A percentile compares a stretch with the other conserved stretches of the same genome.
Conservation (phyloP, 2,888 invertebrate species). For the Eristalis arbustorum region DNA sequence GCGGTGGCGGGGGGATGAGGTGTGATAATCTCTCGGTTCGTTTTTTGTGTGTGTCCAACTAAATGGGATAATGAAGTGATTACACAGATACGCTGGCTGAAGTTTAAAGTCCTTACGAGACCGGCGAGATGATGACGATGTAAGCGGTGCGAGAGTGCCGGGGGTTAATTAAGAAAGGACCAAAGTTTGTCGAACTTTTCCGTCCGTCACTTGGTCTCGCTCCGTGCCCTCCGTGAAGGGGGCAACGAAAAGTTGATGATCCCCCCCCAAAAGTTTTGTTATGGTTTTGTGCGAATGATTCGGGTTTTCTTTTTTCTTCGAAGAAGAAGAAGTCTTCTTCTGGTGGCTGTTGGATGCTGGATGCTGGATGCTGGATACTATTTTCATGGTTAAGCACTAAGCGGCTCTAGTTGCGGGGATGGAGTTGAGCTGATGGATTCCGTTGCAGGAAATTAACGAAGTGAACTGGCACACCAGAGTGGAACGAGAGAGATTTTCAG, state of each 20-base stretch:
- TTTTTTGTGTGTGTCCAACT: constrained; percentile 58
- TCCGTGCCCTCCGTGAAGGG: constrained; percentile 4
- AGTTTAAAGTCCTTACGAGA: constrained; percentile 53
- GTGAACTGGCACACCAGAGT: background rate
- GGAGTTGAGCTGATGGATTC: background rate
- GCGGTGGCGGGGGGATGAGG: background rate
- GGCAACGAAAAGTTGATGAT: constrained; percentile 54
- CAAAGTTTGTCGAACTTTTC: constrained; percentile 62
- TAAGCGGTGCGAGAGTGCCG: constrained; percentile 11
- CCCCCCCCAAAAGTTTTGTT: constrained; percentile 58
- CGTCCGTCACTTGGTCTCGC: constrained; percentile 31
- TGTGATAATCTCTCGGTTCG: constrained; percentile 54
- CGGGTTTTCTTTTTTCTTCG: background rate
- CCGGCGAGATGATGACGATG: constrained; percentile 35
- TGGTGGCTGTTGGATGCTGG: too few relatives aligned
- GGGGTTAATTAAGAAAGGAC: constrained; percentile 67
- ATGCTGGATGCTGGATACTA: background rate
- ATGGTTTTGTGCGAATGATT: constrained; percentile 31
- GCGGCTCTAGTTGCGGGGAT: background rate
- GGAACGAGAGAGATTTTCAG: background rate
- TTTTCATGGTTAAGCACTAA: background rate
- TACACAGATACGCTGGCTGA: constrained; percentile 66
- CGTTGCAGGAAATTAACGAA: background rate
- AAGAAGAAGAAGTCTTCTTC: too few relatives aligned
- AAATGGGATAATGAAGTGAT: constrained; percentile 70